These are phyloP conservation scores for Pseudocheirus occidentalis DNA, from an alignment of 2,797 vertebrate genomes.

Conservation along the genomic window DNA sequence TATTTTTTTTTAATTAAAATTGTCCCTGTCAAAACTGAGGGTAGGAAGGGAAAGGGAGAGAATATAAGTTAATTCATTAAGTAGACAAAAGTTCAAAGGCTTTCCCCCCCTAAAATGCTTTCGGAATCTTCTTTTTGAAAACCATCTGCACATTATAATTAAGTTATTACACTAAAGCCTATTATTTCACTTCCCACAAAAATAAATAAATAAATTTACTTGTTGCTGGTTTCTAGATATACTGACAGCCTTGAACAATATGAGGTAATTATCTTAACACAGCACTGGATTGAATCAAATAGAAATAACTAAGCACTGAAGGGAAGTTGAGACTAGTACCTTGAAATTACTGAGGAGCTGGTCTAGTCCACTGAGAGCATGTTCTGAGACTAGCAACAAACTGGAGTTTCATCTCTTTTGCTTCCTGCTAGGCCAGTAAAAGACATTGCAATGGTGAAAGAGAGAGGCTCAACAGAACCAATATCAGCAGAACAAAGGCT, in stretches of 20 bases:
- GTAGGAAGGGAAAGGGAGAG: background rate
- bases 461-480: background rate
- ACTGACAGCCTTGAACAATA: background rate
- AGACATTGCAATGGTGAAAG: background rate
- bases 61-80: background rate
- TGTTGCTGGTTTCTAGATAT: background rate
- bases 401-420: conserved; percentile 15
- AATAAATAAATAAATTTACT: background rate
- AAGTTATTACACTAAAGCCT: background rate
- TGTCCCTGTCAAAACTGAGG: background rate
- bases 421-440: background rate
- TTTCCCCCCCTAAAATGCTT: background rate
- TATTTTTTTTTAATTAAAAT: background rate
- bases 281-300: background rate
- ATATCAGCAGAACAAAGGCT: background rate
- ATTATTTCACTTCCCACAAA: background rate
- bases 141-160: conserved; percentile 2
- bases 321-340: background rate
- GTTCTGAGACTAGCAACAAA: background rate
- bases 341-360: background rate
- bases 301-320: conserved; percentile 1
- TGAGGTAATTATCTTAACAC: background rate
- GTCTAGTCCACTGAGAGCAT: background rate
- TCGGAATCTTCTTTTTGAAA: conserved; percentile 35
- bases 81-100: background rate